Conservation (phyloP, 2,888 invertebrate genomes). For the Melinaea marsaeus region DNA sequence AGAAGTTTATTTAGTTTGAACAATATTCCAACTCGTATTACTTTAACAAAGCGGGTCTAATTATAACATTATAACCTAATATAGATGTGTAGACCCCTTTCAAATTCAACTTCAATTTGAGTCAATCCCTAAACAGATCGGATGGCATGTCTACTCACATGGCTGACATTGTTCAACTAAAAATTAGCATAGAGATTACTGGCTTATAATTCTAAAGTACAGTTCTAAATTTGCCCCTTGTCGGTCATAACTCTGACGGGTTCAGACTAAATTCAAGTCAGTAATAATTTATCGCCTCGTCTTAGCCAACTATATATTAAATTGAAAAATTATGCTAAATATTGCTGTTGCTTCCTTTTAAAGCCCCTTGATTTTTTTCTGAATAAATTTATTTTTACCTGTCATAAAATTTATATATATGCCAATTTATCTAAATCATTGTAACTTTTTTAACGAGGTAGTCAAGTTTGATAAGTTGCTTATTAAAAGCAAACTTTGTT, state of each 20-base stretch:
- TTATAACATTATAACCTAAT: not conserved
- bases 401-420: too few relatives aligned
- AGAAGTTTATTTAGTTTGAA: too few relatives aligned
- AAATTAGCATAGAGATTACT: conserved; percentile 27
- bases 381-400: too few relatives aligned
- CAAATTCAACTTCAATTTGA: conserved; percentile 11
- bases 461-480: too few relatives aligned
- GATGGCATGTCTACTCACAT: conserved; percentile 22
- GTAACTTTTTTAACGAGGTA: too few relatives aligned
- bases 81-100: not conserved
- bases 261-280: not conserved
- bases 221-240: conserved; percentile 20
- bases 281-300: not conserved
- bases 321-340: conserved; percentile 37
- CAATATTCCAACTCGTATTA: too few relatives aligned
- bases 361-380: too few relatives aligned
- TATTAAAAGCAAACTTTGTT: too few relatives aligned
- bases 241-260: conserved; percentile 11
- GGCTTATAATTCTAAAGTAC: conserved; percentile 15
- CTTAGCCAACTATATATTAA: conserved; percentile 34
- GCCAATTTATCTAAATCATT: too few relatives aligned
- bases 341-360: not conserved
- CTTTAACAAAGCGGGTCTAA: too few relatives aligned
- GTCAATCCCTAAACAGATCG: conserved; percentile 20
- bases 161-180: conserved; percentile 26